These are phyloP conservation scores for Lymantria dispar DNA, from an alignment of 2,888 invertebrate genomes.

Conservation along the genomic window DNA sequence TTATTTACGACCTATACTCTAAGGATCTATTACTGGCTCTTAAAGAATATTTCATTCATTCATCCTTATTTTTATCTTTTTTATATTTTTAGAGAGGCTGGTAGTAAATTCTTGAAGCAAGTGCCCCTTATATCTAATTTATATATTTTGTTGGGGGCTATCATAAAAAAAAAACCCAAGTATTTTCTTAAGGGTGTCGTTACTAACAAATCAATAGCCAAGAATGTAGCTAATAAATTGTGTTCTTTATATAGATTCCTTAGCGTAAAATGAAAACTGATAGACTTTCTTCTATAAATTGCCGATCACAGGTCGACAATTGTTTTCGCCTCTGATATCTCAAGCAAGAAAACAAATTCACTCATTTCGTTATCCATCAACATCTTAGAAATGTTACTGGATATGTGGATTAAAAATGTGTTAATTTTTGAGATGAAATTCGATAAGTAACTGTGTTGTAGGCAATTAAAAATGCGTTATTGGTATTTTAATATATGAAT, in stretches of 20 bases:
- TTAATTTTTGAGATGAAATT: slow-evolving; percentile 7
- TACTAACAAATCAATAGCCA: slow-evolving; percentile 8
- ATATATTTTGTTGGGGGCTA: neutral
- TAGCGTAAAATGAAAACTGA: slow-evolving; percentile 38
- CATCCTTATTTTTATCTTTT: neutral
- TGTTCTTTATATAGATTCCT: slow-evolving; percentile 44
- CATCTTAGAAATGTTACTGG: slow-evolving; percentile 16
- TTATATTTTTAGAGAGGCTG: neutral
- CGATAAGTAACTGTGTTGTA: slow-evolving; percentile 8
- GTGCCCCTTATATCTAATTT: neutral
- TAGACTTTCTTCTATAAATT: slow-evolving; percentile 43
- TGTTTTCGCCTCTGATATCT: slow-evolving; percentile 44
- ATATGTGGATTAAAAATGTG: slow-evolving; percentile 21
- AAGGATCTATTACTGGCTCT: neutral
- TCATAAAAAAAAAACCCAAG: slow-evolving; percentile 9
- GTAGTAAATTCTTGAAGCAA: slow-evolving; percentile 3
- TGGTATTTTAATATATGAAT: too few species aligned
- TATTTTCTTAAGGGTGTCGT: slow-evolving; percentile 9
- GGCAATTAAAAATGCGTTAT: too few species aligned
- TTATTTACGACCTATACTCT: neutral
- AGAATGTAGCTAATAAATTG: slow-evolving; percentile 25
- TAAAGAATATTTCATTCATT: neutral
- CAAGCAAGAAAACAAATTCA: slow-evolving; percentile 32
- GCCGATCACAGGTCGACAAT: slow-evolving; percentile 44
- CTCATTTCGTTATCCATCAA: slow-evolving; percentile 20